These are phyloP conservation scores for Tetrao urogallus DNA, from an alignment of 2,113 vertebrate species.

Conservation along the genomic window DNA sequence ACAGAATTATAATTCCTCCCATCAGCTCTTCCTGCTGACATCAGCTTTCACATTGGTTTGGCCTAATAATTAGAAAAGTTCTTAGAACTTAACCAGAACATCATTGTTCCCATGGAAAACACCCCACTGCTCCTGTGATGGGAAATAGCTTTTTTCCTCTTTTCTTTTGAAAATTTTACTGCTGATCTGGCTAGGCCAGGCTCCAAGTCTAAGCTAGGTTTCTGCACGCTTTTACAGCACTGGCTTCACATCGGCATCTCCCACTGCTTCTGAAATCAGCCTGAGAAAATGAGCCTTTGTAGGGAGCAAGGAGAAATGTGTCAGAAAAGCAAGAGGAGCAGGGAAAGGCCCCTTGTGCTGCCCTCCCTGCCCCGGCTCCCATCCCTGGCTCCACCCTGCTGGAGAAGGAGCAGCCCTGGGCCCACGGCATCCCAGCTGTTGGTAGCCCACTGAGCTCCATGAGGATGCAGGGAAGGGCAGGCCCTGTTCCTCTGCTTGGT, in stretches of 20 bases:
- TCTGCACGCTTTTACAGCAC: constrained; percentile 48
- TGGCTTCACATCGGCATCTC: constrained; percentile 55
- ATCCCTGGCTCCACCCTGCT: background rate
- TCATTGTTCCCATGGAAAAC: constrained; percentile 72
- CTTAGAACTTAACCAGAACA: constrained; percentile 72
- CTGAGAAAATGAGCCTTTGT: constrained; percentile 54
- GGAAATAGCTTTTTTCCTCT: constrained; percentile 66
- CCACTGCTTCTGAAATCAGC: constrained; percentile 64
- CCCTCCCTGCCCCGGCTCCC: background rate
- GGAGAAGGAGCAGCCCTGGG: background rate
- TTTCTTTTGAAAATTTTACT: constrained; percentile 70
- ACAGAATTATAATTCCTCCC: constrained; percentile 71
- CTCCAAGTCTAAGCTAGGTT: constrained; percentile 63
- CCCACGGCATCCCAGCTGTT: background rate
- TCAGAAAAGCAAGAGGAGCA: constrained; percentile 1
- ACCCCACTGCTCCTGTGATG: constrained; percentile 68
- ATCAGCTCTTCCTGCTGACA: constrained; percentile 68
- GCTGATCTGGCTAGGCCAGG: constrained; percentile 67
- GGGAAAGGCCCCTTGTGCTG: background rate
- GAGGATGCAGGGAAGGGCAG: background rate
- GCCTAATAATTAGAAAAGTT: constrained; percentile 72
- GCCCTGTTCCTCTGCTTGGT: background rate
- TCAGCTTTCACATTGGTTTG: constrained; percentile 68
- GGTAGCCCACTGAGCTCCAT: background rate
- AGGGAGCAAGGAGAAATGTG: constrained; percentile 27